phyloP scores from a whole-genome alignment of 1,140 invertebrate species.

The Calephelis nemesis region DNA sequence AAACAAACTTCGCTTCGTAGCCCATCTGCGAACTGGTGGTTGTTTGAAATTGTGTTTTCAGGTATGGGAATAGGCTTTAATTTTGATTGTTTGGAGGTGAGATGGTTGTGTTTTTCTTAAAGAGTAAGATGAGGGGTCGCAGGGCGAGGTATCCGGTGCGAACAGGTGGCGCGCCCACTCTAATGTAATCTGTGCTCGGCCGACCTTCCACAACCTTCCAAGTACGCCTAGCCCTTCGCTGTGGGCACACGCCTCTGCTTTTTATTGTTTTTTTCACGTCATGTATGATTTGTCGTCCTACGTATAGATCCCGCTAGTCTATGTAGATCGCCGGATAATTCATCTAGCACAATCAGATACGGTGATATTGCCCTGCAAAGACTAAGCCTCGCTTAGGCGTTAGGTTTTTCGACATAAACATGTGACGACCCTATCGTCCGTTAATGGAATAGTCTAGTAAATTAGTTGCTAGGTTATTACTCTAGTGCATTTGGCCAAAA shows the following conservation, averaged over 20 bases:
- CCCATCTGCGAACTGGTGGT: conserved; percentile 16
- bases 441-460: too few relatives aligned
- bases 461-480: too few relatives aligned
- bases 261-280: conserved; percentile 27
- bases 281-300: background rate
- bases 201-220: conserved; percentile 72
- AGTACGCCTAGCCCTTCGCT: conserved; percentile 45
- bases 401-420: too few relatives aligned
- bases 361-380: too few relatives aligned
- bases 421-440: too few relatives aligned
- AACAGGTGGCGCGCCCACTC: conserved; percentile 68
- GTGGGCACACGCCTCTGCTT: conserved; percentile 42
- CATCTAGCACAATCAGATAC: too few relatives aligned
- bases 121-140: conserved; percentile 36
- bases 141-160: conserved; percentile 64
- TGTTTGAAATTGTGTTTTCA: conserved; percentile 34
- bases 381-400: too few relatives aligned
- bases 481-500: too few relatives aligned
- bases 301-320: too few relatives aligned
- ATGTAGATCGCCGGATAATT: too few relatives aligned
- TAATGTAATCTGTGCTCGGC: conserved; percentile 56
- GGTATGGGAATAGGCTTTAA: conserved; percentile 25
- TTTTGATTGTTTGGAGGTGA: conserved; percentile 28
- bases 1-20: background rate
- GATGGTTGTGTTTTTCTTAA: conserved; percentile 38